Evolutionary conservation across 2,797 vertebrate species (phyloP).

Genomic region (Megalops cyprinoides): DNA sequence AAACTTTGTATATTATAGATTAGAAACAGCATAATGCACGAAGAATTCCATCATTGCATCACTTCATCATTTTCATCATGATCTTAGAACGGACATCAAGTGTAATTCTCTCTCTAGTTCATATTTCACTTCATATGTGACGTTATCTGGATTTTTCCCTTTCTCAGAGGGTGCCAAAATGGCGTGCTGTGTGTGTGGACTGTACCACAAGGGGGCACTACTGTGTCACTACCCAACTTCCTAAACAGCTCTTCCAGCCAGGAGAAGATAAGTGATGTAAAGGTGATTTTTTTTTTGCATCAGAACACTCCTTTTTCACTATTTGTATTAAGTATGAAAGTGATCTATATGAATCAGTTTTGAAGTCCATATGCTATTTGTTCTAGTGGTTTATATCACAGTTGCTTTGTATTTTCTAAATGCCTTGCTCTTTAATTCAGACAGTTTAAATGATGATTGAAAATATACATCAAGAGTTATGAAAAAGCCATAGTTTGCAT

Average conservation of each 20-base stretch:
- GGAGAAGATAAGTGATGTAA: slow-evolving; percentile 61
- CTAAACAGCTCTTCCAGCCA: slow-evolving; percentile 59
- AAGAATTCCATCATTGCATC: no score
- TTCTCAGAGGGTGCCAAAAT: slow-evolving; percentile 77
- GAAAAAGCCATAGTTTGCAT: not conserved
- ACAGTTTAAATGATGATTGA: not conserved
- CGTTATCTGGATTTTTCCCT: not conserved
- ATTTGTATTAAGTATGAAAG: slow-evolving; percentile 9
- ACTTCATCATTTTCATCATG: no score
- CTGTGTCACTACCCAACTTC: slow-evolving; percentile 67
- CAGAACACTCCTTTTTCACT: not conserved
- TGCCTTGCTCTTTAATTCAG: no score
- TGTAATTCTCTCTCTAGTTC: no score
- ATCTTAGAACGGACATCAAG: no score
- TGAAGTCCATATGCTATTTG: no score
- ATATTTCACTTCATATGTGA: not conserved
- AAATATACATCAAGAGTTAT: not conserved
- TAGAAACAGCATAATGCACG: no score
- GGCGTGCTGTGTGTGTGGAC: slow-evolving; percentile 79
- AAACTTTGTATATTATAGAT: no score
- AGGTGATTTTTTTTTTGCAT: slow-evolving; percentile 59
- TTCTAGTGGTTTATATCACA: no score
- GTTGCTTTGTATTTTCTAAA: no score
- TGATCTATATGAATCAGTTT: not conserved
- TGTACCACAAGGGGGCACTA: slow-evolving; percentile 73